phyloP scores from a whole-genome alignment of 2,797 vertebrate genomes.

The Alcedo atthis region DNA sequence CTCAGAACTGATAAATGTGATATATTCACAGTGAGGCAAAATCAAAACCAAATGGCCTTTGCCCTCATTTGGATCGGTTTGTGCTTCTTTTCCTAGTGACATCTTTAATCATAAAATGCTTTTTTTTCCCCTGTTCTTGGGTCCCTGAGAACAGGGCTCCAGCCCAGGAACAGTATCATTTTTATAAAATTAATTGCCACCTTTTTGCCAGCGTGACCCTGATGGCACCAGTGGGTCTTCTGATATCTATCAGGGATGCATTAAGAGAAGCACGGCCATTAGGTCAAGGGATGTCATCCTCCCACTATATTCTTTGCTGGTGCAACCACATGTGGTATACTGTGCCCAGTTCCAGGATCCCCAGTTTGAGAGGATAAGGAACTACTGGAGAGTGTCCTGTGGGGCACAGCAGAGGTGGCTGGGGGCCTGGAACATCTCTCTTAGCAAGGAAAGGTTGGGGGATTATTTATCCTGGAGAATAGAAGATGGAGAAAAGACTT shows the following conservation, averaged over 20 bases:
- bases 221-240: neutral
- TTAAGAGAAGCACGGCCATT: too few relatives aligned
- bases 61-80: neutral
- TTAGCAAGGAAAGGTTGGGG: too few relatives aligned
- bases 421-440: too few relatives aligned
- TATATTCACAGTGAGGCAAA: neutral
- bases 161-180: neutral
- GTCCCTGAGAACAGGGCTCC: neutral
- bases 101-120: neutral
- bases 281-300: too few relatives aligned
- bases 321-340: too few relatives aligned
- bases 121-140: neutral
- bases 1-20: constrained; percentile 5
- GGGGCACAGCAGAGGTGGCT: too few relatives aligned
- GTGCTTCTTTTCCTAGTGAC: neutral
- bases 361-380: too few relatives aligned
- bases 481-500: too few relatives aligned
- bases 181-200: neutral
- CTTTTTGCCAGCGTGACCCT: neutral
- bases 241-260: neutral
- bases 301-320: too few relatives aligned
- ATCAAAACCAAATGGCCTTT: neutral
- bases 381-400: too few relatives aligned
- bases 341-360: too few relatives aligned
- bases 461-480: too few relatives aligned